Percentiles rank a stretch among this genome's conserved stretches.
Evolutionary conservation across 1,140 invertebrate genomes (phyloP).

Genomic region (Cyclina sinensis): DNA sequence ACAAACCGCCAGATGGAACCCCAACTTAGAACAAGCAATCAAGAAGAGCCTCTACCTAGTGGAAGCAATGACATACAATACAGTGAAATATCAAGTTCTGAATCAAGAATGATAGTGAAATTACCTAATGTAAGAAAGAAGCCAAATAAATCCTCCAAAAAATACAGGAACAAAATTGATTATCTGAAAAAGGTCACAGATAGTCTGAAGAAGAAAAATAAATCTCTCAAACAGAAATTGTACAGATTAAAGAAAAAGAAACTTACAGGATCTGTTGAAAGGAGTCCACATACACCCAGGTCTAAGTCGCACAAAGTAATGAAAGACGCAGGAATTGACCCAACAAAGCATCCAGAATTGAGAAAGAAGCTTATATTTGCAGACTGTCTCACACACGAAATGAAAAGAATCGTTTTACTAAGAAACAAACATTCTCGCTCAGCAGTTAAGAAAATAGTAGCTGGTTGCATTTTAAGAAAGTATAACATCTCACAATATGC

Average conservation of each 20-base stretch:
- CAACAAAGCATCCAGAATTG: slow-evolving; percentile 22
- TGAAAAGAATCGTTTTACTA: slow-evolving; percentile 7
- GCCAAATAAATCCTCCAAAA: too few species aligned
- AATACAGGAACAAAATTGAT: neutral
- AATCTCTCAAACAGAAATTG: neutral
- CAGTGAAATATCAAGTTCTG: neutral
- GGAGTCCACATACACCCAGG: neutral
- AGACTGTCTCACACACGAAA: slow-evolving; percentile 41
- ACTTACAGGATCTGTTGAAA: neutral
- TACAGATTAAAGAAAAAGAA: neutral
- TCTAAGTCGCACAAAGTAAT: slow-evolving; percentile 14
- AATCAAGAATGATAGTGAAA: neutral
- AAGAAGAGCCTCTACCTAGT: neutral
- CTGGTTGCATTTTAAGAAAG: neutral
- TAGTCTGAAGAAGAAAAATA: neutral
- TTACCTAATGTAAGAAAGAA: neutral
- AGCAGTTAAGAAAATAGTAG: neutral
- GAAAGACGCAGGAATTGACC: neutral
- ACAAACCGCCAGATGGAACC: too few species aligned
- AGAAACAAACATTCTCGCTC: slow-evolving; percentile 34
- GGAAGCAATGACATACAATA: neutral
- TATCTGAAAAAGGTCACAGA: neutral
- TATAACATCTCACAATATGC: too few species aligned
- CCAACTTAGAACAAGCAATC: too few species aligned
- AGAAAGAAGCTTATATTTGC: slow-evolving; percentile 60